Evolutionary conservation across 2,113 vertebrate genomes (phyloP), one percentile per base, ranked within the genome.

Genomic region (Hippocampus comes): DNA sequence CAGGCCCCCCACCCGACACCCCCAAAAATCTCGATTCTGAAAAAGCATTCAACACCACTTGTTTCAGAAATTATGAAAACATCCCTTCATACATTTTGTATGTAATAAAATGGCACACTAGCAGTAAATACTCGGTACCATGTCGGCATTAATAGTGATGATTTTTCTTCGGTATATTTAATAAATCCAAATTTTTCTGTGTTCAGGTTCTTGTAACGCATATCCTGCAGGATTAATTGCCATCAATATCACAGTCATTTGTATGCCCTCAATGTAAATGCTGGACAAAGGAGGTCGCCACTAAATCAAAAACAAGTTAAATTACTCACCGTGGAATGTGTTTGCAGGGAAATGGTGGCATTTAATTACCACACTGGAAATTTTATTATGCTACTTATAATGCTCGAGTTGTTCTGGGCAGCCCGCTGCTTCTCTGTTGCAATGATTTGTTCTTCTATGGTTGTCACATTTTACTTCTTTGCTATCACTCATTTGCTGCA

Each of bases 101-200:
- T 17, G 17, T 17, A 18, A 49, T 21, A 9, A 53, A n/a, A 53
- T n/a, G 2, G 20, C 48, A 53, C 15, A 56, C 59, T 10, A 55
- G 34, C 70, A 9, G 57, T 67, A 70, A 82, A 82, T 86, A 71
- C 87, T 89, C 84, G 87, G 75, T 88, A 88, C 56, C n/a, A 82
- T 86, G 70, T 89, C 83, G 77, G 78, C 61, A 43, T 68, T 82
- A 25, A 80, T 85, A 20, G 51, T 73, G 60, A 71, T 78, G 55
- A 15, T 83, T 66, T 74, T 73, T 78, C 51, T 77, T 78, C 79
- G 2, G 49, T n/a, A 9, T n/a, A 81, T 87, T 89, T 81, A 83
- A 87, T 89, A 89, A 91, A 87, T 27, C 10, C 55, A 18, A 20
- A 8, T 79, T 87, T 49, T 86, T 82, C 63, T 57, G 63, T 81